Evolutionary conservation across 1,140 invertebrate species (phyloP).

Genomic region (Platyura marginata): DNA sequence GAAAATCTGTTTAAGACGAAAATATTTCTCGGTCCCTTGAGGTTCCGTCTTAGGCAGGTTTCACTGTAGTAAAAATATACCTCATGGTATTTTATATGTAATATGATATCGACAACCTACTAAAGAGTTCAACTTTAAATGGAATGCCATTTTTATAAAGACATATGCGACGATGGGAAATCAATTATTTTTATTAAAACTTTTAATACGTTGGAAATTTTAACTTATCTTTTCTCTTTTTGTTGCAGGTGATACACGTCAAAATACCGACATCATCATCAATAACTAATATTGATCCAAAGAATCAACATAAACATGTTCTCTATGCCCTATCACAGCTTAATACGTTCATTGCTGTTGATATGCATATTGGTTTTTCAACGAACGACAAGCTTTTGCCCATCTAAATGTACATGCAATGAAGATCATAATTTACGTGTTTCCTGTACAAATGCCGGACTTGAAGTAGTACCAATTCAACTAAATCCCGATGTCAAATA

Average conservation of each 20-base stretch:
- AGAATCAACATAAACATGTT: neutral
- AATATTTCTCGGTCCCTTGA: too few relatives aligned
- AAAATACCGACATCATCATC: neutral
- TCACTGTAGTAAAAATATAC: too few relatives aligned
- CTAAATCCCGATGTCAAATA: conserved; percentile 64
- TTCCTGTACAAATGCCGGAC: conserved; percentile 50
- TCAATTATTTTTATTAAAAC: too few relatives aligned
- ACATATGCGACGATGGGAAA: too few relatives aligned
- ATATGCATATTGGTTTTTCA: conserved; percentile 7
- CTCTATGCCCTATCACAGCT: neutral
- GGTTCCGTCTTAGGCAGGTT: too few relatives aligned
- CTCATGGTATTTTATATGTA: too few relatives aligned
- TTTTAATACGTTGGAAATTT: too few relatives aligned
- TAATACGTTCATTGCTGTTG: neutral
- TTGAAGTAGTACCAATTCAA: conserved; percentile 73
- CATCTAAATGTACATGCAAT: conserved; percentile 52
- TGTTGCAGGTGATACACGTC: neutral
- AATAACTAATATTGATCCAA: neutral
- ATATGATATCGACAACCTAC: too few relatives aligned
- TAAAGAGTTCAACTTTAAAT: too few relatives aligned
- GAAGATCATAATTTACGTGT: conserved; percentile 50
- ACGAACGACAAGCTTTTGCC: conserved; percentile 41
- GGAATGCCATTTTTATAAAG: too few relatives aligned
- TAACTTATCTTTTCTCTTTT: neutral
- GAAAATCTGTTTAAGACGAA: too few relatives aligned